Percentiles rank a stretch among this genome's conserved stretches.
These are phyloP conservation scores for Cheumatopsyche charites DNA, from an alignment of 1,140 invertebrate genomes.

Conservation along the genomic window DNA sequence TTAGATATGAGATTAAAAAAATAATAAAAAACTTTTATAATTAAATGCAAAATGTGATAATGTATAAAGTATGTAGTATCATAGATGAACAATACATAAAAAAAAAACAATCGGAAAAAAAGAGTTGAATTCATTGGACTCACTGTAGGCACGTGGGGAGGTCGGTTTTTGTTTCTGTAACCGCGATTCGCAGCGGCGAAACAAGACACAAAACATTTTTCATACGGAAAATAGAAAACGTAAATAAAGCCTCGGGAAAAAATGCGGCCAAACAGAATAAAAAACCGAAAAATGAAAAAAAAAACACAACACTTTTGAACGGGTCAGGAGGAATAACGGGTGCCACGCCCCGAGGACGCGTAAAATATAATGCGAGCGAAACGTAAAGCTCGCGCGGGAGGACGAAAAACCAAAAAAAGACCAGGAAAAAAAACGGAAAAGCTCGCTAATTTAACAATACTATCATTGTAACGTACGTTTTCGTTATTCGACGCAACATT, in stretches of 20 bases:
- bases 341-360: slow-evolving; percentile 8
- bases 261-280: background rate
- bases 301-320: slow-evolving; percentile 12
- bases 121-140: background rate
- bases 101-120: no score
- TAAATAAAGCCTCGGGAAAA: slow-evolving; percentile 24
- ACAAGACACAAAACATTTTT: slow-evolving; percentile 32
- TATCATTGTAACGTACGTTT: background rate
- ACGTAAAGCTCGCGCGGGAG: background rate
- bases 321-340: slow-evolving; percentile 10
- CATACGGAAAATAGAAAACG: slow-evolving; percentile 26
- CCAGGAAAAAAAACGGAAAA: background rate
- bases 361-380: slow-evolving; percentile 18
- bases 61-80: no score
- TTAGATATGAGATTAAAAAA: background rate
- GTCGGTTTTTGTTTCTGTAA: background rate
- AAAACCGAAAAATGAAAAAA: no score
- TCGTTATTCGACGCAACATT: no score
- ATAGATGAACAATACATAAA: background rate
- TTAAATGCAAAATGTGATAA: no score
- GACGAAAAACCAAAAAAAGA: background rate
- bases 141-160: background rate
- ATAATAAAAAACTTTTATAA: no score
- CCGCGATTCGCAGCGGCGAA: slow-evolving; percentile 3
- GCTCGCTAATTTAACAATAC: slow-evolving; percentile 14